A percentile compares a stretch with the other conserved stretches of the same genome.
These are phyloP conservation scores for Drosophila putrida DNA, from an alignment of 2,888 invertebrate genomes.

Conservation along the genomic window DNA sequence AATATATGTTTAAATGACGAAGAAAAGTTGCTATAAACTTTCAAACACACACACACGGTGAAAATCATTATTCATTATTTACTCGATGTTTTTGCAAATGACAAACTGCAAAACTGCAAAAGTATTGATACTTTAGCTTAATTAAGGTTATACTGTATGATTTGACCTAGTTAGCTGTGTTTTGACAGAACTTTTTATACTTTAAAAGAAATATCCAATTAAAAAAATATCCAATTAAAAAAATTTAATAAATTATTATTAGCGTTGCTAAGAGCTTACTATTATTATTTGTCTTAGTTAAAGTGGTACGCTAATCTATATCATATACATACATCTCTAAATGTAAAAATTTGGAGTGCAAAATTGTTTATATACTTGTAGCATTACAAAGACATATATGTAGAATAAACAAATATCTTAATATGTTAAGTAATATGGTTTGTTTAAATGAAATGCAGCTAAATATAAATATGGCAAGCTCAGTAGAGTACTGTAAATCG, in stretches of 20 bases:
- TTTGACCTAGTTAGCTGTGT: neutral
- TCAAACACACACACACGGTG: neutral
- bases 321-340: too few relatives aligned
- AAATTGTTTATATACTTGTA: too few relatives aligned
- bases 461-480: too few relatives aligned
- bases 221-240: neutral
- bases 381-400: too few relatives aligned
- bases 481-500: too few relatives aligned
- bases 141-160: neutral
- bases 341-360: too few relatives aligned
- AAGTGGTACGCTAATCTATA: too few relatives aligned
- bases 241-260: neutral
- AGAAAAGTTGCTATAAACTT: conserved; percentile 16
- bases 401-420: too few relatives aligned
- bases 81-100: conserved; percentile 3
- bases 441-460: too few relatives aligned
- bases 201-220: neutral
- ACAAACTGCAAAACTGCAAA: conserved; percentile 2
- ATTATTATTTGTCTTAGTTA: too few relatives aligned
- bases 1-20: conserved; percentile 12
- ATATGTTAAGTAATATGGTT: too few relatives aligned
- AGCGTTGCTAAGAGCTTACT: too few relatives aligned
- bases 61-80: conserved; percentile 5
- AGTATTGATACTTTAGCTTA: neutral
- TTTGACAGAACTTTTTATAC: neutral